A percentile compares a stretch with the other conserved stretches of the same genome.
Conservation (phyloP, 2,797 vertebrate species). For the Gobionotothen gibberifrons region DNA sequence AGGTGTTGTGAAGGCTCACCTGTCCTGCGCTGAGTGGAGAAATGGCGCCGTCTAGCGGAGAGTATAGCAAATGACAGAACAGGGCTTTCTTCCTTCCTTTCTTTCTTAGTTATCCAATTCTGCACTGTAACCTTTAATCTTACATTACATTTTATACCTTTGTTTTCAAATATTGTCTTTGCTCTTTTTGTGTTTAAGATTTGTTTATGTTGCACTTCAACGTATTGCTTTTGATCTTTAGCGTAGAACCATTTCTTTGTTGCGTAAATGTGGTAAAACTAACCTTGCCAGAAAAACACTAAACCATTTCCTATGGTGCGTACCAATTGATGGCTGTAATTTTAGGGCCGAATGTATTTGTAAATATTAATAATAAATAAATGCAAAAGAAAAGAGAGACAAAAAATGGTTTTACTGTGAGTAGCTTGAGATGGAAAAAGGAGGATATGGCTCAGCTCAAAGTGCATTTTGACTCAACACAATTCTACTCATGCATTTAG, state of each 20-base stretch:
- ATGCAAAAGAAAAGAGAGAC: background rate
- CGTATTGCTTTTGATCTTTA: too few relatives aligned
- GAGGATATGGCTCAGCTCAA: background rate
- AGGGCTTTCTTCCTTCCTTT: background rate
- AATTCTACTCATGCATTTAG: background rate
- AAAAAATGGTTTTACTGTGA: background rate
- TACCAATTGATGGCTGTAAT: background rate
- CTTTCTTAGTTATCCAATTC: background rate
- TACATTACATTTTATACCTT: too few relatives aligned
- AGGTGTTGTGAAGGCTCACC: slow-evolving; percentile 23
- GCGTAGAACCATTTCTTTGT: too few relatives aligned
- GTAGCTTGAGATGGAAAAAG: background rate
- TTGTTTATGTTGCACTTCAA: too few relatives aligned
- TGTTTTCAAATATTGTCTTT: too few relatives aligned
- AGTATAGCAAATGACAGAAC: rapidly evolving
- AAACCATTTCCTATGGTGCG: background rate
- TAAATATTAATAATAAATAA: background rate
- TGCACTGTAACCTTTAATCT: too few relatives aligned
- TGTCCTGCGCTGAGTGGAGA: slow-evolving; percentile 6
- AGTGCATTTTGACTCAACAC: background rate
- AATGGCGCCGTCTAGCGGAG: slow-evolving; percentile 21
- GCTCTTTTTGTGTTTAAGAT: too few relatives aligned
- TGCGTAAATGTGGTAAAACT: too few relatives aligned
- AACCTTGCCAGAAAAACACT: background rate
- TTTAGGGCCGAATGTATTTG: background rate